Conservation (phyloP, 2,113 vertebrate species). For the Nothoprocta pentlandii region DNA sequence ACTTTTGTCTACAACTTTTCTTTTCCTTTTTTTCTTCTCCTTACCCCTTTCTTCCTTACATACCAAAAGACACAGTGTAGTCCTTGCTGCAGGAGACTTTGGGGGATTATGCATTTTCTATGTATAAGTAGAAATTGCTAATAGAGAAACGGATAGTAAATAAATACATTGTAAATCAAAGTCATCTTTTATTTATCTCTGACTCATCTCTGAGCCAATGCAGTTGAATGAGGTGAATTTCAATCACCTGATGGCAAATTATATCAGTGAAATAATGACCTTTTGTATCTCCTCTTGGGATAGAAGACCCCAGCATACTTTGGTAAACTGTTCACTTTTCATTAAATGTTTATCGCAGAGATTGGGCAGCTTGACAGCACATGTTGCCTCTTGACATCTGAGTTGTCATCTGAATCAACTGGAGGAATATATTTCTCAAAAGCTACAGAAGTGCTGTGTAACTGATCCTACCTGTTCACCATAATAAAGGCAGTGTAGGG, state of each 20-base stretch:
- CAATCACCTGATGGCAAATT: not conserved
- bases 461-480: not conserved
- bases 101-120: not conserved
- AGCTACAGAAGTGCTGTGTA: not conserved
- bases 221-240: conserved; percentile 14
- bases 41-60: not conserved
- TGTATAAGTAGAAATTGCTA: not conserved
- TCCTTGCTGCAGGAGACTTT: not conserved
- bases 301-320: accelerated
- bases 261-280: not conserved
- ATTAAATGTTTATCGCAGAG: not conserved
- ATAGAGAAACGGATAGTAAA: not conserved
- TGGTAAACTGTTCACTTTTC: not conserved
- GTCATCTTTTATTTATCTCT: not conserved
- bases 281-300: not conserved
- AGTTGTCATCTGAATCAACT: accelerated
- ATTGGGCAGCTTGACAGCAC: not conserved
- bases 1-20: not conserved
- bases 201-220: not conserved
- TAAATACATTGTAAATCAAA: not conserved
- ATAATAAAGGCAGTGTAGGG: not conserved
- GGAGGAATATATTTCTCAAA: not conserved
- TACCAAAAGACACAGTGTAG: not conserved
- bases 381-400: not conserved
- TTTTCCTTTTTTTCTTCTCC: not conserved